Base-by-base conservation (phyloP, 2,797 vertebrate species). In the Benthosema pterotum region DNA sequence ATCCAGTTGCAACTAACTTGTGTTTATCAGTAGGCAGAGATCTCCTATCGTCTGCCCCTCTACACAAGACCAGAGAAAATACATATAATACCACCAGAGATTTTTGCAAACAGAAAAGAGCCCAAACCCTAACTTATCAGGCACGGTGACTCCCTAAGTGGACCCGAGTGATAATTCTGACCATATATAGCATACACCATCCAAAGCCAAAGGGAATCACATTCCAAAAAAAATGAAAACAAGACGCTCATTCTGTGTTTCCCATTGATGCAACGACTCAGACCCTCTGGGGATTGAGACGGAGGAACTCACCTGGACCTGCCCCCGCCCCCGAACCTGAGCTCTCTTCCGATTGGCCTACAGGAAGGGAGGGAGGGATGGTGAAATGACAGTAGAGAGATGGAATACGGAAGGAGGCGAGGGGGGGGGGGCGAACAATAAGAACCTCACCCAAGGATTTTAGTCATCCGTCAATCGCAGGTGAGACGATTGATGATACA, bases 341-440 rank as follows among this genome's bases (percentile, higher is more conserved):
- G 88, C 79, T 90, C 65, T 92, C 91, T 86, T 94, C 93, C 93
- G 92, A 92, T 82, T 94, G 93, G 88, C 93, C 93, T 94, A 91
- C 85, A 88, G 88, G 87, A 51, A 86, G 79, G 90, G 89, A 89
- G 86, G 16, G 69, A 46, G 60, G 91, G 90, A 89, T 84, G 90
- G 83, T 86, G 81, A 87, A 78, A 86, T 90, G 77, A 86, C 87
- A 90, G 88, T 70, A 86, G 43, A 83, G 51, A 76, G 63, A 72
- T 78, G 77, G 79, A 50, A 78, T 73, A 74, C 70, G 75, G 55
- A 32, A 49, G 28, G 52, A 45, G 14, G 32, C 71, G 58, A 69
- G 17, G 65, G 74, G 76, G 62, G 63, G 81, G 75, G 65, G 57
- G 80, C 70, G 73, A 65, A 84, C 67, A 82, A 45, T 74, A 80